Base-by-base conservation (phyloP, 2,888 invertebrate genomes). In the Cylloceria caligata region DNA sequence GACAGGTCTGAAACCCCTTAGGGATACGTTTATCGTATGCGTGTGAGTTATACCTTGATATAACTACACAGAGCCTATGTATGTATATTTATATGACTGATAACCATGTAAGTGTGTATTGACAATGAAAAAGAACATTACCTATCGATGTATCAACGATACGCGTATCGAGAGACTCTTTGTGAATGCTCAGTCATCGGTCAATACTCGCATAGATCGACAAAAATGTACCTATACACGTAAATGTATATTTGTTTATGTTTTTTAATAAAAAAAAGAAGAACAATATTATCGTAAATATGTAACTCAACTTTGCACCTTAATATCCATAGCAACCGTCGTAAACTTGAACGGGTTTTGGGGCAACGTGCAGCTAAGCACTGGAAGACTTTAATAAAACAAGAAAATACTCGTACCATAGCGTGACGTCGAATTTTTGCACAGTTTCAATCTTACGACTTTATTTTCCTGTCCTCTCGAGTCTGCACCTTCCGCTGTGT, bases 201-300 rank as follows among this genome's bases (percentile, higher is more conserved):
- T 16, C 52, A 24, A 55, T 30, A 42, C 49, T 39, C 21, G 73
- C 65, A 69, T 65, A 36, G 64, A 60, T 45, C 19, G 16, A 55
- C 24, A 67, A 67, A 45, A 64, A 19, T 64, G 16, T 47, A 68
- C 21, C 52, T 77, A 60, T 73, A 77, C 55, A 73, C 55, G 47
- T 82, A 49, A 69, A 78, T 74, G 81, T 82, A 78, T 82, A 82
- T 82, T 82, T 82, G 81, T 82, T 82, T 78, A 82, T 82, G 74
- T 81, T 82, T 81, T 81, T 78, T 82, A 74, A 82, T 82, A 67
- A 57, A 34, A 75, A 64, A 49, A 73, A 47, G 19, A 49, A 42
- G 4, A 64, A 73, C 36, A 39, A 19, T 45, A 19, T 39, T 36
- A 34, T 7, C 21, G 27, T 42, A 62, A 60, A 34, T 60, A 27